These are phyloP conservation scores for Falcaria lacertinaria DNA, from an alignment of 2,888 invertebrate genomes.

Conservation along the genomic window DNA sequence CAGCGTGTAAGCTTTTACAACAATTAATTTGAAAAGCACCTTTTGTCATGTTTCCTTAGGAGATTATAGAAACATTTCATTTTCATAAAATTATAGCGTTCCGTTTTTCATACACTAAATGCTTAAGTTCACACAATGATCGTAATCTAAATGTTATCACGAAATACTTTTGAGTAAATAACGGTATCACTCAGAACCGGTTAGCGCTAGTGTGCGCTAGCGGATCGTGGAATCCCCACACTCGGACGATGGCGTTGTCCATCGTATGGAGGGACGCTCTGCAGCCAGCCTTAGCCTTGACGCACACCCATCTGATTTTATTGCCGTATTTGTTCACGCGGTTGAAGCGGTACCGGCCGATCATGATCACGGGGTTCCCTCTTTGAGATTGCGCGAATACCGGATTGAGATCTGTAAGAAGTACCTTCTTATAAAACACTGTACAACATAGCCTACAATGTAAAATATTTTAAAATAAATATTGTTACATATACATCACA, in stretches of 20 bases:
- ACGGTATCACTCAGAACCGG: slow-evolving; percentile 31
- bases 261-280: slow-evolving; percentile 51
- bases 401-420: slow-evolving; percentile 29
- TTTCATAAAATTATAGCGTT: too few relatives aligned
- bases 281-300: slow-evolving; percentile 52
- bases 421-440: neutral
- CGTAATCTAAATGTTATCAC: too few relatives aligned
- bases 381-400: slow-evolving; percentile 27
- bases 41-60: too few relatives aligned
- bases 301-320: slow-evolving; percentile 28
- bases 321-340: slow-evolving; percentile 22
- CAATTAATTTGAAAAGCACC: too few relatives aligned
- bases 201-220: slow-evolving; percentile 52
- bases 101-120: too few relatives aligned
- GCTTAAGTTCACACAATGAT: too few relatives aligned
- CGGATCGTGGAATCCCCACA: slow-evolving; percentile 53
- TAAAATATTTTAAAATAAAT: too few relatives aligned
- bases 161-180: neutral
- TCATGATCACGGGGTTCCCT: slow-evolving; percentile 29
- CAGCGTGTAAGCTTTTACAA: too few relatives aligned
- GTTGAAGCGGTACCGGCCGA: slow-evolving; percentile 28
- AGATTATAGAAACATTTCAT: too few relatives aligned
- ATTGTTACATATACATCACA: too few relatives aligned
- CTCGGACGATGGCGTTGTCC: slow-evolving; percentile 53
- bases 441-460: too few relatives aligned